Evolutionary conservation across 2,888 invertebrate genomes (phyloP), one percentile per base, ranked within the genome.

Genomic region (Diadromus collaris): DNA sequence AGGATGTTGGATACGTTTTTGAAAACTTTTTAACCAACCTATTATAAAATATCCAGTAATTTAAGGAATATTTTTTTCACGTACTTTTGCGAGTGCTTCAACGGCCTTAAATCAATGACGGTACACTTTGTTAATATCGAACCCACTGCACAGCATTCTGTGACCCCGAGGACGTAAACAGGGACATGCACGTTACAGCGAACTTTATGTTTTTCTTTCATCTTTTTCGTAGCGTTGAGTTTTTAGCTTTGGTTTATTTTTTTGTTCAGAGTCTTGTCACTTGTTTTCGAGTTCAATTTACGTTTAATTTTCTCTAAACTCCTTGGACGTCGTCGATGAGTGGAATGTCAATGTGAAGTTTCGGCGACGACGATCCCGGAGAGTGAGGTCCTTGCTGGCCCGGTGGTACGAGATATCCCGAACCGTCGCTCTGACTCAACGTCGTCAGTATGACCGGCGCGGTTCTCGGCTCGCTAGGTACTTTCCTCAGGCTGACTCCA

Each of bases 271-370:
- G 21, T 71, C 65, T 56, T 10, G 24, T 65, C 24, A 64, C 54
- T 58, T 64, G 32, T 38, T 27, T 24, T 61, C 60, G 48, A 29
- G 19, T 76, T 65, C 24, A 46, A 64, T 73, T 69, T 72, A 67
- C 67, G 16, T 71, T 69, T 46, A 56, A 64, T 58, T 29, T 71
- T 67, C 44, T 54, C 76, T 71, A 83, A 79, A 82, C 81, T 78
- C 84, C 85, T 61, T 85, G 85, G 60, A 84, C 82, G 77, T 88
- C 90, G 82, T 89, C 89, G 83, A 90, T 90, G 80, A 87, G 85
- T 83, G 90, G 90, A 86, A 90, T 90, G 83, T 90, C 89, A 80
- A 88, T 85, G 82, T 88, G 88, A 73, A 88, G 88, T 77, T 86
- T 88, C 75, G 86, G 82, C 46, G 84, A 83, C 72, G 86, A 81